Conservation (phyloP, 2,888 invertebrate genomes). For the Charanyca ferruginea region DNA sequence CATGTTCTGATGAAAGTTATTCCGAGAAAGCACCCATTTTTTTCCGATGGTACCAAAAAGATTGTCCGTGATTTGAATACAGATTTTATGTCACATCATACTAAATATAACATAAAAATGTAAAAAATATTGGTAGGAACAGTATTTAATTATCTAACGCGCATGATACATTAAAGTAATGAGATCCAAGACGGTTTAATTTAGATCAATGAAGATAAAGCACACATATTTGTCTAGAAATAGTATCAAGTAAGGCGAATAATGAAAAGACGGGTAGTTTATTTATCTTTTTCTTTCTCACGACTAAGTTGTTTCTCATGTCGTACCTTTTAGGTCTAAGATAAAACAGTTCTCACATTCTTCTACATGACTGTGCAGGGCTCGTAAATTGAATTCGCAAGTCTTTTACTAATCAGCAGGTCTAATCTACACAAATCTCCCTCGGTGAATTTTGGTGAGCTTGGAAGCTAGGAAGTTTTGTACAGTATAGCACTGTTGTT, state of each 20-base stretch:
- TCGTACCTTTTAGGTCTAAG: conserved; percentile 52
- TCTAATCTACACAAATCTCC: no score
- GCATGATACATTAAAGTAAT: conserved; percentile 40
- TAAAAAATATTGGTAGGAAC: not conserved
- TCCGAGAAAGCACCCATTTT: conserved; percentile 33
- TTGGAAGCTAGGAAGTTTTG: not conserved
- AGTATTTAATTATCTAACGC: conserved; percentile 34
- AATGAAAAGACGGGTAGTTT: conserved; percentile 48
- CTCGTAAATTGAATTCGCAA: conserved; percentile 45
- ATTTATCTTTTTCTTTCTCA: conserved; percentile 43
- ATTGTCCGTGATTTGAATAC: conserved; percentile 42
- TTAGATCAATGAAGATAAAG: conserved; percentile 52
- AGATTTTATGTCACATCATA: conserved; percentile 10
- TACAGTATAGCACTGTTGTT: not conserved
- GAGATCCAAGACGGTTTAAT: conserved; percentile 40
- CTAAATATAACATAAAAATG: conserved; percentile 15
- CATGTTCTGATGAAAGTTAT: conserved; percentile 56
- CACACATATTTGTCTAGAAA: conserved; percentile 43
- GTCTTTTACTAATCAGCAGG: not conserved
- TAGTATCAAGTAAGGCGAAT: conserved; percentile 27
- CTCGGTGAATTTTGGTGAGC: not conserved
- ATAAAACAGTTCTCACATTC: conserved; percentile 43
- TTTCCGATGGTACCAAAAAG: conserved; percentile 40
- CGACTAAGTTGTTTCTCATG: conserved; percentile 56
- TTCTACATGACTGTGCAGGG: conserved; percentile 29